Evolutionary conservation across 2,888 invertebrate species (phyloP), one percentile per base, ranked within the genome.

Genomic region (Dryobota labecula): DNA sequence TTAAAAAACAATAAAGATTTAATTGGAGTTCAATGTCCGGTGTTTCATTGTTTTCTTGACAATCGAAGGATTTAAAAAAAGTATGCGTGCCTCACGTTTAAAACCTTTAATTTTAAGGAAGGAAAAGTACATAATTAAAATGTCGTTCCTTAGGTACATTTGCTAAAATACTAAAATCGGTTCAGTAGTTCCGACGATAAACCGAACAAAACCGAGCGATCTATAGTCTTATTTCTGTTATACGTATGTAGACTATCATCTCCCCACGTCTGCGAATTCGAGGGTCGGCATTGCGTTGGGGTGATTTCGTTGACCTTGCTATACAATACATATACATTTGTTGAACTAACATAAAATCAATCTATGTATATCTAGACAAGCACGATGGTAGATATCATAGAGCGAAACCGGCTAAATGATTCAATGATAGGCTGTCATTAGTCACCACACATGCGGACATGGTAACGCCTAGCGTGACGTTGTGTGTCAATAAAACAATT

Each of bases 1-100:
- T 73, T 63, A 64, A 58, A 77, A 78, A 71, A 78, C 45, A 9
- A 62, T 54, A 63, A 63, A 72, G 62, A 73, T 66, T 71, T 49
- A 51, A 47, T 78, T 30, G 30, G 43, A 82, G 77, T 70, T 82
- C 79, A 78, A 64, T 64, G 77, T 38, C 63, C 83, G 27, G 20
- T 54, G n/a, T 60, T 7, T 9, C 51, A 60, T 77, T 58, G 77
- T 70, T 70, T 82, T 61, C 43, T 63, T 63, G 49, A 20, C 18
- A 43, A 24, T 45, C 53, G 58, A 62, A 47, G 49, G 41, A 68
- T 36, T 60, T 13, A 53, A 54, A 43, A 38, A 54, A 80, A 56
- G 13, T 51, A 30, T 9, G 6, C n/a, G 30, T 74, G 80, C 1
- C 4, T 2, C 11, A 36, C 24, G 49, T 38, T 30, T 72, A 9